These are phyloP conservation scores for Synanthedon andrenaeformis DNA, from an alignment of 2,888 invertebrate genomes.

Conservation along the genomic window DNA sequence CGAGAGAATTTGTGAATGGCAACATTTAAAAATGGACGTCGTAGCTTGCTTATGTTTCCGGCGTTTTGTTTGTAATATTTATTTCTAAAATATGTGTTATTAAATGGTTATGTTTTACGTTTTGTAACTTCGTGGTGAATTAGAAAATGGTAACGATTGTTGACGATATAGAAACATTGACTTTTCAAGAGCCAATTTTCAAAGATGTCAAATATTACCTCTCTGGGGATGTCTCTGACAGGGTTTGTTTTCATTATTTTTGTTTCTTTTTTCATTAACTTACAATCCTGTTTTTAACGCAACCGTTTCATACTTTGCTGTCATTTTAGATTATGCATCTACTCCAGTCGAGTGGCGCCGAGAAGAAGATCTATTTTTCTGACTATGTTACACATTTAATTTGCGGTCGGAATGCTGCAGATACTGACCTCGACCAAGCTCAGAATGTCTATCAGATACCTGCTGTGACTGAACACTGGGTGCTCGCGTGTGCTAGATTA, in stretches of 20 bases:
- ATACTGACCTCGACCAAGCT: slow-evolving; percentile 89
- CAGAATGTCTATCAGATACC: slow-evolving; percentile 94
- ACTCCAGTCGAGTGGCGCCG: slow-evolving; percentile 88
- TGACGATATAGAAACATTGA: slow-evolving; percentile 65
- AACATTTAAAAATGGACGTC: slow-evolving; percentile 54
- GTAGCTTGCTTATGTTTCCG: slow-evolving; percentile 31
- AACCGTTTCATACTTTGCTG: slow-evolving; percentile 9
- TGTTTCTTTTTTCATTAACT: slow-evolving; percentile 35
- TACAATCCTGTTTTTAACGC: slow-evolving; percentile 9
- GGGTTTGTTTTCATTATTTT: slow-evolving; percentile 67
- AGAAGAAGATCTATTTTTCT: slow-evolving; percentile 87
- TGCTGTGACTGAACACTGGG: slow-evolving; percentile 90
- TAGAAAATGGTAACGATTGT: slow-evolving; percentile 68
- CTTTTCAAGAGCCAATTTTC: slow-evolving; percentile 75
- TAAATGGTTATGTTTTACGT: slow-evolving; percentile 24
- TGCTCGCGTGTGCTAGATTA: slow-evolving; percentile 74
- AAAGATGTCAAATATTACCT: slow-evolving; percentile 87
- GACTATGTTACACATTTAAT: slow-evolving; percentile 94
- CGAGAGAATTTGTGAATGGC: slow-evolving; percentile 10
- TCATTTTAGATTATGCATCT: slow-evolving; percentile 78
- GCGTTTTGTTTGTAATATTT: slow-evolving; percentile 35
- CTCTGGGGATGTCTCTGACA: slow-evolving; percentile 81
- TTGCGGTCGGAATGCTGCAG: slow-evolving; percentile 86
- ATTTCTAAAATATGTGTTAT: slow-evolving; percentile 34
- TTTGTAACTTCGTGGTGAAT: slow-evolving; percentile 17